phyloP scores from a whole-genome alignment of 2,797 vertebrate genomes.

The Cirrhinus molitorella region DNA sequence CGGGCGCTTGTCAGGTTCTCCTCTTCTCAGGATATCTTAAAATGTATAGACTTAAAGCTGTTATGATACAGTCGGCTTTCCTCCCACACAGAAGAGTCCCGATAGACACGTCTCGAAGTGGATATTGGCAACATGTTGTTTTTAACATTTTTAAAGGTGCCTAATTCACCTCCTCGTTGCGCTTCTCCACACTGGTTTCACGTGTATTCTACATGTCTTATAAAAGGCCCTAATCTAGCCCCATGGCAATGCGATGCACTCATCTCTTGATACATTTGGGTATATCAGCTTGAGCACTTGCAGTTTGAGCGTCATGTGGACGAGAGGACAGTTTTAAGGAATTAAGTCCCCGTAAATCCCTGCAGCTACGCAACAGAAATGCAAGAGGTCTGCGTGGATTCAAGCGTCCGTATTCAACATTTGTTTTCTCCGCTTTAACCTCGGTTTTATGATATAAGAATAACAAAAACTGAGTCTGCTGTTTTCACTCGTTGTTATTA shows the following conservation, averaged over 20 bases:
- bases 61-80: slow-evolving; percentile 28
- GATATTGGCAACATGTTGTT: slow-evolving; percentile 22
- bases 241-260: slow-evolving; percentile 62
- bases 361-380: slow-evolving; percentile 72
- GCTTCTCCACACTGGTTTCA: slow-evolving; percentile 49
- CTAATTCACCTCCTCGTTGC: slow-evolving; percentile 37
- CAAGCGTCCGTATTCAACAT: slow-evolving; percentile 62
- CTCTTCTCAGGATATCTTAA: slow-evolving; percentile 33
- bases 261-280: slow-evolving; percentile 53
- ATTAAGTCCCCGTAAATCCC: slow-evolving; percentile 78
- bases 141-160: slow-evolving; percentile 28
- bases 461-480: slow-evolving; percentile 31
- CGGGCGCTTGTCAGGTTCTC: slow-evolving; percentile 28
- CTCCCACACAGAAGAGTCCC: slow-evolving; percentile 41
- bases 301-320: slow-evolving; percentile 71
- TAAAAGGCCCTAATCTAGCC: slow-evolving; percentile 58
- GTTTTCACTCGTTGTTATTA: slow-evolving; percentile 42
- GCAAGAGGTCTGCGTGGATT: slow-evolving; percentile 67
- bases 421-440: slow-evolving; percentile 46
- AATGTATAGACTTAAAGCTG: slow-evolving; percentile 31
- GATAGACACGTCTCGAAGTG: slow-evolving; percentile 29
- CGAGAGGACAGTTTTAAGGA: slow-evolving; percentile 77
- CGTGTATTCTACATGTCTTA: slow-evolving; percentile 45
- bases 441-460: slow-evolving; percentile 14
- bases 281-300: slow-evolving; percentile 62